A percentile compares a stretch with the other conserved stretches of the same genome.
phyloP scores from a whole-genome alignment of 2,113 vertebrate genomes.

The Spea multiplicata region DNA sequence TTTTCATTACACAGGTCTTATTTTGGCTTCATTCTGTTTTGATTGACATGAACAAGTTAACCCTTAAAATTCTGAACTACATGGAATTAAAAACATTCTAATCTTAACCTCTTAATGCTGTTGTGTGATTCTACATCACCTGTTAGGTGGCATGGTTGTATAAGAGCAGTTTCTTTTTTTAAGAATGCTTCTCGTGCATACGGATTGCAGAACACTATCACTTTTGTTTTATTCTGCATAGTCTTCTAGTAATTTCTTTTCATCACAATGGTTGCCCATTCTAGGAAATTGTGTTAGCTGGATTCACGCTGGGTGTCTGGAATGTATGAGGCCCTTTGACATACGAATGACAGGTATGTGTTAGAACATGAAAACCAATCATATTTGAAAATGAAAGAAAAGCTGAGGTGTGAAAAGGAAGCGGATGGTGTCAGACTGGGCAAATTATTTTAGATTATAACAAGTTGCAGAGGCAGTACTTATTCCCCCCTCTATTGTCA shows the following conservation, averaged over 20 bases:
- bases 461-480: slow-evolving; percentile 27
- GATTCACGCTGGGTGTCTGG: slow-evolving; percentile 41
- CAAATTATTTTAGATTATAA: slow-evolving; percentile 46
- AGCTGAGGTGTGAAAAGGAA: slow-evolving; percentile 41
- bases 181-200: no score
- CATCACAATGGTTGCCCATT: slow-evolving; percentile 12
- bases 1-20: slow-evolving; percentile 5
- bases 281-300: slow-evolving; percentile 38
- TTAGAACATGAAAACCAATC: slow-evolving; percentile 49
- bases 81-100: no score
- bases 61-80: no score
- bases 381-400: slow-evolving; percentile 44
- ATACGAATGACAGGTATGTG: slow-evolving; percentile 41
- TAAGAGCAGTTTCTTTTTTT: no score
- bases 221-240: not conserved
- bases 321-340: slow-evolving; percentile 29
- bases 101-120: no score
- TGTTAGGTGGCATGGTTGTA: no score
- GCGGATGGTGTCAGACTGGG: slow-evolving; percentile 32
- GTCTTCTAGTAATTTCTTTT: slow-evolving; percentile 1
- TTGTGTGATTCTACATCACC: no score
- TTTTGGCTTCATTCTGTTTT: no score
- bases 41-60: no score
- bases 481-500: slow-evolving; percentile 20
- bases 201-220: not conserved